Evolutionary conservation across 1,140 invertebrate genomes (phyloP), one percentile per base, ranked within the genome.

Genomic region (Orius laevigatus): DNA sequence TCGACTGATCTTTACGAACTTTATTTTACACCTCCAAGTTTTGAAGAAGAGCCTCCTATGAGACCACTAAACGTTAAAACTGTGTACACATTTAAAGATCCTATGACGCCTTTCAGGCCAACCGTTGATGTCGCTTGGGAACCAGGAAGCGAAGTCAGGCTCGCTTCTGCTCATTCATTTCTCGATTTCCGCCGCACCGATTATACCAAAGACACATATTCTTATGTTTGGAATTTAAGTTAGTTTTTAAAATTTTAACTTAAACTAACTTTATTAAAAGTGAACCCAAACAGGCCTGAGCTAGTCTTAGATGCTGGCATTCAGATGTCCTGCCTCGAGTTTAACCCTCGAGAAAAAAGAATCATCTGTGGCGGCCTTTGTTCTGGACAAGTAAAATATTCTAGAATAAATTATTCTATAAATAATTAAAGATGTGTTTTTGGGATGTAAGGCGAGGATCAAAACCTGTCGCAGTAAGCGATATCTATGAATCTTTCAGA

Each of bases 381-480:
- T n/a, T 31, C 25, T 16, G 43, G 43, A 31, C 43, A 45, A 31
- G 43, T 45, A 32, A 25, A 4, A n/a, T n/a, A n/a, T 25, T 25
- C 8, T 25, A 4, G 8, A 25, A 25, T 25, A 25, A 25, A 25
- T 4, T 25, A 25, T 4, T n/a, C n/a, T 25, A 25, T 4, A 25
- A 25, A 25, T 25, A 25, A 25, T 25, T 4, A 16, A 25, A 46
- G 49, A 80, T 87, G 2, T 81, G 79, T 1, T 74, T 76, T 54
- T 92, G 84, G 84, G 88, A 92, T 56, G 74, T 75, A 18, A 67
- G 87, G 16, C 74, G 75, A 57, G 79, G 84, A 5, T 70, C 72
- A 14, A 73, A 77, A 57, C 76, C 82, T 8, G 71, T 77, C 1
- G 78, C 70, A 35, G 55, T 66, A n/a, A 66, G 62, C 48, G 42